Base-by-base conservation (phyloP, 2,888 invertebrate genomes). In the Glaucopsyche alexis region DNA sequence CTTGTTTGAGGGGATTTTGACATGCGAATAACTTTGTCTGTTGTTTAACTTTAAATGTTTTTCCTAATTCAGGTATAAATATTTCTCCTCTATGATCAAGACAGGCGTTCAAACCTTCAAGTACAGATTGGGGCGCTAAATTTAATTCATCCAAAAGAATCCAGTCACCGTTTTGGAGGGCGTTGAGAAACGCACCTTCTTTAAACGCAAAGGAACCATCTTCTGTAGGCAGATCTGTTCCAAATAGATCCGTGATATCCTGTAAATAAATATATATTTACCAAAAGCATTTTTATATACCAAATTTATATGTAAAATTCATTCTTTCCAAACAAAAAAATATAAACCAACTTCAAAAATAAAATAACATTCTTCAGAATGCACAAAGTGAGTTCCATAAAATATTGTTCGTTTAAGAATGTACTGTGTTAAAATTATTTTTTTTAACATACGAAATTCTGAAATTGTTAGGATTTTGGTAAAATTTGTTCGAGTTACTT, bases 61-160 rank as follows among this genome's bases (percentile, higher is more conserved):
- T 95, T 70, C 96, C 97, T 13, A 99, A 91, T 90, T 99, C 99
- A 0, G 99, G 98, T 74, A 99, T 96, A 84, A 95, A 99, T 38
- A 99, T 95, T 90, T 99, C 98, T 0, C 98, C 98, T 81, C 99
- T 94, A 85, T 99, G 99, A 94, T 99, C 99, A 73, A 99, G 94
- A 82, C 99, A 99, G 0, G 99, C 99, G 85, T 99, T 99, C 4
- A 99, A 94, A 45, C 99, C 99, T 94, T 99, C 99, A 14, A 99
- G 92, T 0, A 99, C 99, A 0, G 99, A 98, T 86, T 99, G 99
- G 0, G 99, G 99, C 0, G 99, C 99, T 77, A 99, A 94, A 93
- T 99, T 99, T 78, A 99, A 93, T 94, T 99, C 99, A 86, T 99
- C 99, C 42, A 99, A 92, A 29, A 99, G 93, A 79, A 99, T 96